phyloP scores from a whole-genome alignment of 2,888 invertebrate genomes.

The Girardia tigrina region DNA sequence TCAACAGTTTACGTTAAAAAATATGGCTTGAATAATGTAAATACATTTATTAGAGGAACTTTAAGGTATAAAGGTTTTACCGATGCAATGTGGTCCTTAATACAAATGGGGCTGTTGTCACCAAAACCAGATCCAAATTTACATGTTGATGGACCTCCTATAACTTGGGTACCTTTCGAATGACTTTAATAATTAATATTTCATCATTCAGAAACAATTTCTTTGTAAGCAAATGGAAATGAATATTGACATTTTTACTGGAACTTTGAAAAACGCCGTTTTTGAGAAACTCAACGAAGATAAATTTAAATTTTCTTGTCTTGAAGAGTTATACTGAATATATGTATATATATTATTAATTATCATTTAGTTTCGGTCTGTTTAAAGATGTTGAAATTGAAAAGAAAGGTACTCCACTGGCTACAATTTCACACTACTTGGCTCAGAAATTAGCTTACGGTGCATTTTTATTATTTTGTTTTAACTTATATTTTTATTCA shows the following conservation, averaged over 20 bases:
- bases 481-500: too few species aligned
- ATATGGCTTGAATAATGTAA: slow-evolving; percentile 68
- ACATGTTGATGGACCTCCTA: slow-evolving; percentile 81
- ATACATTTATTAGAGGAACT: slow-evolving; percentile 80
- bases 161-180: slow-evolving; percentile 67
- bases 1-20: slow-evolving; percentile 72
- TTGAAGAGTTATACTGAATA: slow-evolving; percentile 57
- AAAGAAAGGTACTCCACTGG: slow-evolving; percentile 70
- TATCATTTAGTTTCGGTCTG: slow-evolving; percentile 59
- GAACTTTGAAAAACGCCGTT: slow-evolving; percentile 72
- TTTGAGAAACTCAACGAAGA: slow-evolving; percentile 62
- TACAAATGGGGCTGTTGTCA: slow-evolving; percentile 72
- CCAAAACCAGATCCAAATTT: slow-evolving; percentile 70
- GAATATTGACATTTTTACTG: slow-evolving; percentile 69
- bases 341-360: background rate
- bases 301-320: slow-evolving; percentile 57
- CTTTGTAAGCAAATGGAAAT: slow-evolving; percentile 68
- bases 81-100: slow-evolving; percentile 71
- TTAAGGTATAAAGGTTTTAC: slow-evolving; percentile 79
- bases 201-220: slow-evolving; percentile 60
- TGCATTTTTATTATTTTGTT: too few species aligned
- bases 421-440: slow-evolving; percentile 77
- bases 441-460: slow-evolving; percentile 67
- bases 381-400: slow-evolving; percentile 67
- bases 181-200: slow-evolving; percentile 29